Percentiles rank a stretch among this genome's conserved stretches.
phyloP scores from a whole-genome alignment of 2,113 vertebrate species.

The Thalassarche chlororhynchos region DNA sequence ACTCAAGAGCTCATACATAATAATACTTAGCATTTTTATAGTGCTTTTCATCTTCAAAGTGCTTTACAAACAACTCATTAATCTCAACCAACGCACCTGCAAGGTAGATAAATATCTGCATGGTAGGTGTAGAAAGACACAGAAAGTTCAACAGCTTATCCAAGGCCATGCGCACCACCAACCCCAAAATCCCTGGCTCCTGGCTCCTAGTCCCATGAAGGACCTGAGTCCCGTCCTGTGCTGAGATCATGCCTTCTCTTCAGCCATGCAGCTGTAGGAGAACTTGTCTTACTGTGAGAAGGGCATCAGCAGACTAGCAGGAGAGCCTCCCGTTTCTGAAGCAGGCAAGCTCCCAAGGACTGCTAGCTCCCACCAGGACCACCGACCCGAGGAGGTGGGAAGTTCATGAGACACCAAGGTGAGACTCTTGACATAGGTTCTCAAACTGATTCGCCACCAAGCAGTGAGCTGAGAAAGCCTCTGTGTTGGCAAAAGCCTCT shows the following conservation, averaged over 20 bases:
- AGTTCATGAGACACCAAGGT: background rate
- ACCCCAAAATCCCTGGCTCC: background rate
- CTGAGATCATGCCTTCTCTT: background rate
- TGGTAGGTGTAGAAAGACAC: background rate
- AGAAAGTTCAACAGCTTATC: background rate
- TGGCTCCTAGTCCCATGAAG: background rate
- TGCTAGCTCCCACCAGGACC: background rate
- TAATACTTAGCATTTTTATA: slow-evolving; percentile 63
- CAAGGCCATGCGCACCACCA: background rate
- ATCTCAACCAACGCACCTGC: slow-evolving; percentile 24
- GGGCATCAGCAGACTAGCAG: background rate
- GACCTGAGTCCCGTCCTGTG: background rate
- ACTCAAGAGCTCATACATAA: slow-evolving; percentile 48
- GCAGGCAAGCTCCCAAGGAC: background rate
- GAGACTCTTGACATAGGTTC: accelerated
- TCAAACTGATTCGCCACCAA: background rate
- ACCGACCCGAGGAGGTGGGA: background rate
- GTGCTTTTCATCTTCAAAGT: slow-evolving; percentile 56
- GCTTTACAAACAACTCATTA: slow-evolving; percentile 69
- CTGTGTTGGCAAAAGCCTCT: background rate
- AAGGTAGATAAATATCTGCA: slow-evolving; percentile 25
- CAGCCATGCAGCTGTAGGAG: background rate
- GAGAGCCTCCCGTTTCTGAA: background rate
- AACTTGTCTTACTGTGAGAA: background rate
- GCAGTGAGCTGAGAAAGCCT: background rate